phyloP scores from a whole-genome alignment of 2,888 invertebrate species.

The Lissonota sp. region DNA sequence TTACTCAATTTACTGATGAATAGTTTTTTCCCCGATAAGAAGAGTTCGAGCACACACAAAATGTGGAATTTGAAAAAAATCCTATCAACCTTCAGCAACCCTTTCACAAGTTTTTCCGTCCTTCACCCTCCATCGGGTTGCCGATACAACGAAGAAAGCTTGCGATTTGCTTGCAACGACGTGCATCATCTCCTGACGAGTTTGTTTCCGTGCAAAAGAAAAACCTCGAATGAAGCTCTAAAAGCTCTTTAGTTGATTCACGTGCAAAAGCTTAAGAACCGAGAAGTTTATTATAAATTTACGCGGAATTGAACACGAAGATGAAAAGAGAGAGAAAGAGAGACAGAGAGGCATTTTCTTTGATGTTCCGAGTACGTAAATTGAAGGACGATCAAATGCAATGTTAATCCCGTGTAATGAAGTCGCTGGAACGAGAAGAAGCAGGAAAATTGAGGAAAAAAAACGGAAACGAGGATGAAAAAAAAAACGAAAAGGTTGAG shows the following conservation, averaged over 20 bases:
- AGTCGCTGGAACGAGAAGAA: constrained; percentile 32
- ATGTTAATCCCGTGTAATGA: constrained; percentile 60
- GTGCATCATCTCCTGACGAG: background rate
- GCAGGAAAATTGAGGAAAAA: constrained; percentile 7
- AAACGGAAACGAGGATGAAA: constrained; percentile 6
- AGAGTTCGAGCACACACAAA: no score
- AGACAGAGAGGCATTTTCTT: constrained; percentile 28
- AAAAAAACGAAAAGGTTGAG: constrained; percentile 17
- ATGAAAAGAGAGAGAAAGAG: background rate
- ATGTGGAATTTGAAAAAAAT: background rate
- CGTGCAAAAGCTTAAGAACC: constrained; percentile 22
- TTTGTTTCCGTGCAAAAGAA: constrained; percentile 14
- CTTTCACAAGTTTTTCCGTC: no score
- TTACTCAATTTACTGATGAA: background rate
- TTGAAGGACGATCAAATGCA: constrained; percentile 42
- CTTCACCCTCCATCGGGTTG: no score
- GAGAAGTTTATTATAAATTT: constrained; percentile 59
- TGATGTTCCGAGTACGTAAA: constrained; percentile 41
- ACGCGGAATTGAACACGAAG: constrained; percentile 18
- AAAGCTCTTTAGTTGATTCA: constrained; percentile 9
- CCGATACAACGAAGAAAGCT: constrained; percentile 46
- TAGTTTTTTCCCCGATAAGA: no score
- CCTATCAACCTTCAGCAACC: no score
- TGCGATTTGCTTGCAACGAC: no score
- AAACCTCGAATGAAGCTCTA: constrained; percentile 19